Conservation (phyloP, 2,888 invertebrate species). For the Bedellia somnulentella region DNA sequence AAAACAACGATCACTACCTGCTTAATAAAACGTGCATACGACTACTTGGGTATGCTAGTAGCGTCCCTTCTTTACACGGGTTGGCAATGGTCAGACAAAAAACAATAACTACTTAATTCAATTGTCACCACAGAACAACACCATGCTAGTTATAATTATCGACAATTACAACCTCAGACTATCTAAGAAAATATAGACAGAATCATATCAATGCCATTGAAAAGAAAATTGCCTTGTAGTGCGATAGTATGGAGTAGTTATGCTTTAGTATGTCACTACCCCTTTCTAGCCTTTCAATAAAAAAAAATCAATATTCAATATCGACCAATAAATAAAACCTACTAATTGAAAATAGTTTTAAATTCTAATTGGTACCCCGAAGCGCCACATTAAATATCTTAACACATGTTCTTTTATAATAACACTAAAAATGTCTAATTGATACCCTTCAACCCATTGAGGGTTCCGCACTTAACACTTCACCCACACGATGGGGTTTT, state of each 20-base stretch:
- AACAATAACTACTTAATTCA: too few relatives aligned
- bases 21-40: too few relatives aligned
- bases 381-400: slow-evolving; percentile 41
- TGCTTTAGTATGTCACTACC: not conserved
- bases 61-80: too few relatives aligned
- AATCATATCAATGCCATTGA: not conserved
- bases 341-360: slow-evolving; percentile 15
- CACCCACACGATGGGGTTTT: slow-evolving; percentile 5
- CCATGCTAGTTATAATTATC: too few relatives aligned
- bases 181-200: not conserved
- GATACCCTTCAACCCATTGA: slow-evolving; percentile 4
- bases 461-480: slow-evolving; percentile 8
- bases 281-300: not conserved
- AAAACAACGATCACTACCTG: too few relatives aligned
- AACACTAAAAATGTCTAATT: slow-evolving; percentile 7
- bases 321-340: slow-evolving; percentile 4
- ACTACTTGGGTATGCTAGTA: too few relatives aligned
- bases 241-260: not conserved
- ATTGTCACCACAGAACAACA: too few relatives aligned
- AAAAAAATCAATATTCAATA: slow-evolving; percentile 2
- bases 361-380: slow-evolving; percentile 17
- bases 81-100: too few relatives aligned
- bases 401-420: slow-evolving; percentile 25
- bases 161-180: too few relatives aligned
- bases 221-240: not conserved